Base-by-base conservation (phyloP, 2,888 invertebrate species). In the Diarsia rubi region DNA sequence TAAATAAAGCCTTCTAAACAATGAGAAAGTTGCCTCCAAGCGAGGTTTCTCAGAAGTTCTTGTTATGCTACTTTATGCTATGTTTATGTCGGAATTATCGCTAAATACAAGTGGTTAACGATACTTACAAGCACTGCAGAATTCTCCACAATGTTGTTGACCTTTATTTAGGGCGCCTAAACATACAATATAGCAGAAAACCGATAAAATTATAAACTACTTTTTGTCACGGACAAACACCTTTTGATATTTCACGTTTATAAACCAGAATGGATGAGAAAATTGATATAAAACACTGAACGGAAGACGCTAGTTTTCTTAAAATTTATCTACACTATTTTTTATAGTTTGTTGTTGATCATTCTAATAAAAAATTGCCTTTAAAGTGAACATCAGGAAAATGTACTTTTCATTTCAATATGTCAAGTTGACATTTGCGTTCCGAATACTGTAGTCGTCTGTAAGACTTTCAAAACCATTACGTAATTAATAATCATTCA, bases 121-220 rank as follows among this genome's bases (percentile, higher is more conserved):
- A 69, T 88, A 86, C 86, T 86, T 78, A 86, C 86, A 69, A 75
- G 77, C 44, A 64, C 72, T 14, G 64, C 66, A 79, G 69, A 75
- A 78, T 81, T 72, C 74, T 85, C 67, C 77, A 83, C 84, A 86
- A 89, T 79, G 92, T 88, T 91, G 90, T 91, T 91, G 92, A 94
- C 92, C 94, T 92, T 83, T 92, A 94, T 88, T 91, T 90, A 92
- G 93, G 90, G 74, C 94, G 90, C 88, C 79, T 86, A 91, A 88
- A 90, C 90, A 87, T 78, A 83, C 82, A 84, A 78, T 82, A 89
- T 86, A 84, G 78, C 70, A 83, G 79, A 88, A 88, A 86, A 82
- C 71, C 62, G 88, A 91, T 88, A 88, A 90, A 88, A 86, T 85
- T 86, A 69, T 79, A 81, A 82, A 86, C 72, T 44, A 78, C 80